phyloP scores from a whole-genome alignment of 2,113 vertebrate species.

The Stigmatopora nigra region DNA sequence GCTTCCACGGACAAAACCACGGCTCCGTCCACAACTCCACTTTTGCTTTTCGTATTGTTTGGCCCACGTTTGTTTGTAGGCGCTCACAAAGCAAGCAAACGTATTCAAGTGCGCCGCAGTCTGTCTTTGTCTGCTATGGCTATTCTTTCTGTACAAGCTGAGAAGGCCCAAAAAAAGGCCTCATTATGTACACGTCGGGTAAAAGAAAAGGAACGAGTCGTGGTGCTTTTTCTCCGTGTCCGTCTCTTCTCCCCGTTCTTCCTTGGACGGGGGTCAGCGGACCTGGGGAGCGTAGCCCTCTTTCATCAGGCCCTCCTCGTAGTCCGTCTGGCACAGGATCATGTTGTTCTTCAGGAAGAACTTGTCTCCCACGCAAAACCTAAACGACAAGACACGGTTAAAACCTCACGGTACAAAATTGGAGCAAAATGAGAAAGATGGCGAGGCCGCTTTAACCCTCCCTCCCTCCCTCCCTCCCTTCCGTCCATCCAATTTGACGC shows the following conservation, averaged over 20 bases:
- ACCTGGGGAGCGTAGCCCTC: conserved; percentile 94
- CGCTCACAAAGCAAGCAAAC: conserved; percentile 42
- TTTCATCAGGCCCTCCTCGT: conserved; percentile 98
- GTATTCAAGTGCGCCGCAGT: conserved; percentile 40
- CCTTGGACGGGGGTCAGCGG: conserved; percentile 74
- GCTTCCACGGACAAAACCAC: no score
- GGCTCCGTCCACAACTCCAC: background rate
- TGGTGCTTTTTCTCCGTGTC: conserved; percentile 76
- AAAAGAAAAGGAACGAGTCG: conserved; percentile 70
- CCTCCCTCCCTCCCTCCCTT: no score
- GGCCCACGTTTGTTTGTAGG: conserved; percentile 27
- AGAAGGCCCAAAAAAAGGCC: conserved; percentile 29
- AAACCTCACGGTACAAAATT: no score
- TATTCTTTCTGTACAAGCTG: conserved; percentile 85
- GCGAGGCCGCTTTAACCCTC: no score
- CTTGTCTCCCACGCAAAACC: conserved; percentile 99
- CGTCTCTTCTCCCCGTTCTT: conserved; percentile 31
- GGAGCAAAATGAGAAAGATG: no score
- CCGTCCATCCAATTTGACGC: no score
- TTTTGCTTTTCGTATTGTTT: conserved; percentile 20
- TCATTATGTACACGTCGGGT: conserved; percentile 63
- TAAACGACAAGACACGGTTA: conserved; percentile 57
- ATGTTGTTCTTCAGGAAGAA: conserved; percentile 99
- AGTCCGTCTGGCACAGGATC: conserved; percentile 99
- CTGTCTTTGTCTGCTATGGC: conserved; percentile 77